Evolutionary conservation across 2,113 vertebrate species (phyloP).

Genomic region (Ellobius talpinus): DNA sequence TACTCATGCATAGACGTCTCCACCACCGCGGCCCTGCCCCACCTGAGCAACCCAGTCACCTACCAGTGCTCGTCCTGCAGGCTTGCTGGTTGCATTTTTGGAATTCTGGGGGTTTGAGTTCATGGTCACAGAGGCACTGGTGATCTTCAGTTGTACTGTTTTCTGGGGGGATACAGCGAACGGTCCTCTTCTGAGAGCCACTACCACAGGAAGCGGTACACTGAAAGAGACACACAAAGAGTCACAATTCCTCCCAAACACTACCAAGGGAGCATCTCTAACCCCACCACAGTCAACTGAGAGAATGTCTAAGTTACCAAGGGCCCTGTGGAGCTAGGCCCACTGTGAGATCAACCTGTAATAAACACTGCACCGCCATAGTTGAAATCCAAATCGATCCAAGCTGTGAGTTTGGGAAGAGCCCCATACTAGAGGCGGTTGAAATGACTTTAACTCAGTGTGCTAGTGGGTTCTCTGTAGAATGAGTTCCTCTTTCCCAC

Average conservation of each 20-base stretch:
- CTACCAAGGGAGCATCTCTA: neutral
- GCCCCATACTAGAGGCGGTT: neutral
- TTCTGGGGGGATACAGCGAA: slow-evolving; percentile 84
- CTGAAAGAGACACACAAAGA: slow-evolving; percentile 80
- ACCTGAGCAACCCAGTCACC: neutral
- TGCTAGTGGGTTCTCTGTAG: neutral
- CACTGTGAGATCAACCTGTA: neutral
- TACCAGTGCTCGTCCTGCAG: slow-evolving; percentile 85
- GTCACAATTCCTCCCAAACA: neutral
- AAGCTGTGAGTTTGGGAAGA: neutral
- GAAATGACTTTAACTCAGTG: neutral
- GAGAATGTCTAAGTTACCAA: neutral
- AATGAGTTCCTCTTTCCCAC: neutral
- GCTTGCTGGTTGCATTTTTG: slow-evolving; percentile 85
- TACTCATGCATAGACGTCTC: neutral
- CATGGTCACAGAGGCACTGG: slow-evolving; percentile 79
- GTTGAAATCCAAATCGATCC: neutral
- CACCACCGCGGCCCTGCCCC: neutral
- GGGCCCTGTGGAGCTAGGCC: neutral
- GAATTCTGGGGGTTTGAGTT: slow-evolving; percentile 79
- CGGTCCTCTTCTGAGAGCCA: slow-evolving; percentile 85
- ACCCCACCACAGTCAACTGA: neutral
- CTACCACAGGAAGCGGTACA: slow-evolving; percentile 87
- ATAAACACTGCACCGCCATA: neutral
- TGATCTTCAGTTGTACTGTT: slow-evolving; percentile 76